A percentile compares a stretch with the other conserved stretches of the same genome.
Conservation (phyloP, 1,140 invertebrate species). For the Drosophila funebris region DNA sequence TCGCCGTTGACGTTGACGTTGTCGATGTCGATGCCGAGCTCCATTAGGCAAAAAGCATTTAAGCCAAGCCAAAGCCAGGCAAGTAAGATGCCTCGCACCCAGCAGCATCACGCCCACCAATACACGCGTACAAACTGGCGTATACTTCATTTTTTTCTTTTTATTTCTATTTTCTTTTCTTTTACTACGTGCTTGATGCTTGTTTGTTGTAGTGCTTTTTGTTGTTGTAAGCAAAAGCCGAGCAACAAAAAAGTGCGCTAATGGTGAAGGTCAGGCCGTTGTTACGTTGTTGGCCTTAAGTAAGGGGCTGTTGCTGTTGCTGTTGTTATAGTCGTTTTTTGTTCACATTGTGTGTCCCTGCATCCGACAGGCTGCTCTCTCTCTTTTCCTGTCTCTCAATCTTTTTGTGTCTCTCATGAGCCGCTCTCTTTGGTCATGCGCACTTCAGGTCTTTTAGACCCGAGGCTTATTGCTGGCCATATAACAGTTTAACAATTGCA, state of each 20-base stretch:
- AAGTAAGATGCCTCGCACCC: conserved; percentile 7
- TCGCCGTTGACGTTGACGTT: neutral
- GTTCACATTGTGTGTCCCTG: conserved; percentile 32
- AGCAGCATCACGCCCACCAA: conserved; percentile 37
- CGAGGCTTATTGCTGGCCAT: conserved; percentile 33
- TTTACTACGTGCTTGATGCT: conserved; percentile 36
- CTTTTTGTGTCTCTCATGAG: neutral
- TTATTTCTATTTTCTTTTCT: conserved; percentile 1
- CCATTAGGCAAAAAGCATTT: conserved; percentile 75
- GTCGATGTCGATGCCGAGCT: conserved; percentile 38
- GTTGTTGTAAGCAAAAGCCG: conserved; percentile 26
- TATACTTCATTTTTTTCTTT: conserved; percentile 13
- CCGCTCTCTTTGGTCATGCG: conserved; percentile 54
- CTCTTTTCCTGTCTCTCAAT: neutral
- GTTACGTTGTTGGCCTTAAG: conserved; percentile 75
- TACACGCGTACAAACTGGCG: conserved; percentile 40
- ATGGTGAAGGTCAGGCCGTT: conserved; percentile 76
- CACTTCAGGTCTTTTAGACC: conserved; percentile 5
- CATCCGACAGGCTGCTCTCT: conserved; percentile 47
- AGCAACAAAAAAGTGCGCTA: conserved; percentile 54
- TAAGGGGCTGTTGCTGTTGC: conserved; percentile 43
- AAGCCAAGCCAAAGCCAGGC: conserved; percentile 58
- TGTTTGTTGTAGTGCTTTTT: too few species aligned
- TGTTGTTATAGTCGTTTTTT: conserved; percentile 22
- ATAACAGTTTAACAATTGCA: conserved; percentile 74